Evolutionary conservation across 2,797 vertebrate genomes (phyloP).

Genomic region (Oreonectes daqikongensis): DNA sequence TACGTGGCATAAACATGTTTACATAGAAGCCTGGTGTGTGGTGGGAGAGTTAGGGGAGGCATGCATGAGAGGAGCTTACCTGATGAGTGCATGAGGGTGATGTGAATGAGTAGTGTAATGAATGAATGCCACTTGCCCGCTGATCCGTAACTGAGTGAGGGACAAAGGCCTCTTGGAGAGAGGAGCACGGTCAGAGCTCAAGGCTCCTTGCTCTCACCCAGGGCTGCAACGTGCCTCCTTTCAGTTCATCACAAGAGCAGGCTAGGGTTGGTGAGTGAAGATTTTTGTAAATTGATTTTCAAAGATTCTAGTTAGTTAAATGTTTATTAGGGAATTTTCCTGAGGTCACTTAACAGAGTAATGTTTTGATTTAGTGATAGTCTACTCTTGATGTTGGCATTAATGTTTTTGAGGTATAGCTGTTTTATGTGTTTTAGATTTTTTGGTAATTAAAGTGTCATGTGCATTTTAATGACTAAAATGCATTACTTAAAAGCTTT

Average conservation of each 20-base stretch:
- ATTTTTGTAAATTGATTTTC: not conserved
- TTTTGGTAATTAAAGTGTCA: too few relatives aligned
- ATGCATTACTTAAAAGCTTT: too few relatives aligned
- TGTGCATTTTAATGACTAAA: too few relatives aligned
- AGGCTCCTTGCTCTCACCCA: slow-evolving; percentile 33
- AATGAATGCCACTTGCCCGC: slow-evolving; percentile 58
- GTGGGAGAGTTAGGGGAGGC: not conserved
- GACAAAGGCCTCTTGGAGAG: slow-evolving; percentile 61
- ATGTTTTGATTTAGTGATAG: not conserved
- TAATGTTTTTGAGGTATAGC: not conserved
- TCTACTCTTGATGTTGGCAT: not conserved
- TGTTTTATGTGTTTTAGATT: not conserved
- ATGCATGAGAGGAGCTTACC: slow-evolving; percentile 1
- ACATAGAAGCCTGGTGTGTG: not conserved
- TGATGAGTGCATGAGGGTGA: not conserved
- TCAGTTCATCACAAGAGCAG: slow-evolving; percentile 4
- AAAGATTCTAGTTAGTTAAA: not conserved
- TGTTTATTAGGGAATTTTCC: too few relatives aligned
- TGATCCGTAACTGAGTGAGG: slow-evolving; percentile 62
- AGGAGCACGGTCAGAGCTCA: slow-evolving; percentile 37
- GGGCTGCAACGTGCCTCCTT: slow-evolving; percentile 10
- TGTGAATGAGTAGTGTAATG: slow-evolving; percentile 45
- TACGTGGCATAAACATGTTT: slow-evolving; percentile 36
- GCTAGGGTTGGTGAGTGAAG: slow-evolving; percentile 40
- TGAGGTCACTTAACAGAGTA: not conserved